phyloP scores from a whole-genome alignment of 2,888 invertebrate species.

The Ommatoiulus sabulosus region DNA sequence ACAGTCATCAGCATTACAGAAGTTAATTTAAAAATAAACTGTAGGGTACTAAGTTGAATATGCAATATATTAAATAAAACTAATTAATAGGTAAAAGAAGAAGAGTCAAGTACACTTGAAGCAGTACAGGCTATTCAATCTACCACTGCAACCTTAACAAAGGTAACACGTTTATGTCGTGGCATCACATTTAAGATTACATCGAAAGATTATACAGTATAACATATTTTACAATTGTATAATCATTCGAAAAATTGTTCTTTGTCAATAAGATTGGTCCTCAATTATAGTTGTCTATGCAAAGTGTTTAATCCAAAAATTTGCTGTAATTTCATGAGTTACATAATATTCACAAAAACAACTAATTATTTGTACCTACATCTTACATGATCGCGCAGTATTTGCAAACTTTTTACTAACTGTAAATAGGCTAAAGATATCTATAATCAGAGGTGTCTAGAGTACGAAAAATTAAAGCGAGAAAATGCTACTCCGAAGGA shows the following conservation, averaged over 20 bases:
- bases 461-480: constrained; percentile 89
- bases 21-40: too few relatives aligned
- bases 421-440: constrained; percentile 89
- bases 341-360: too few relatives aligned
- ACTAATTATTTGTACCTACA: too few relatives aligned
- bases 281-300: too few relatives aligned
- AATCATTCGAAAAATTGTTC: neutral
- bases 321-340: too few relatives aligned
- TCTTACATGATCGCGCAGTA: too few relatives aligned
- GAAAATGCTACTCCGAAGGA: constrained; percentile 92
- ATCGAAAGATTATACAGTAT: neutral
- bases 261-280: neutral
- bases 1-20: too few relatives aligned
- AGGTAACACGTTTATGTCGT: constrained; percentile 63
- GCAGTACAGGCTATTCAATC: constrained; percentile 88
- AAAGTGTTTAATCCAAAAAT: too few relatives aligned
- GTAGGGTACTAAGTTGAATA: too few relatives aligned
- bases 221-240: neutral
- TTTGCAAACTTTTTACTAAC: too few relatives aligned
- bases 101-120: constrained; percentile 91
- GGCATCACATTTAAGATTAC: neutral
- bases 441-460: constrained; percentile 86
- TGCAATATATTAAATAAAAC: too few relatives aligned
- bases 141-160: constrained; percentile 81
- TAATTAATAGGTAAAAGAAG: constrained; percentile 82